Evolutionary conservation across 2,113 vertebrate species (phyloP).

Genomic region (Setophaga coronata): DNA sequence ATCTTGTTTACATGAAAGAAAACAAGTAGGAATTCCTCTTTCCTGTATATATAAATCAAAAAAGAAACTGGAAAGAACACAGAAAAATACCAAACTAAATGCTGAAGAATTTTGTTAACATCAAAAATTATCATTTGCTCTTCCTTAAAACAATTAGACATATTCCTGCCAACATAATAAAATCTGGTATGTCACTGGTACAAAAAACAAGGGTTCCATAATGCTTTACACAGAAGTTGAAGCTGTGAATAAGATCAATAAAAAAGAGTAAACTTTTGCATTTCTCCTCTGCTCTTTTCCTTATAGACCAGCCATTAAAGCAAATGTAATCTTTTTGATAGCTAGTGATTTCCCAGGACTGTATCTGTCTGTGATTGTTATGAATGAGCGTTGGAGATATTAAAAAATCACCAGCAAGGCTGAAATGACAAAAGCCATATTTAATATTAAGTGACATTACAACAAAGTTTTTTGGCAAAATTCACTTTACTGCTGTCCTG

Average conservation of each 20-base stretch:
- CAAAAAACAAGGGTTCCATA: neutral
- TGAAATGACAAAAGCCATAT: neutral
- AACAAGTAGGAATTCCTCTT: neutral
- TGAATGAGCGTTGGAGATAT: neutral
- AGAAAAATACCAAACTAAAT: neutral
- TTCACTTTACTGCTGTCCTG: no score
- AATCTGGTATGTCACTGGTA: neutral
- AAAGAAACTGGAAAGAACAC: neutral
- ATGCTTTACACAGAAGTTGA: neutral
- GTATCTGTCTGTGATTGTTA: neutral
- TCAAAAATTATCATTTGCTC: neutral
- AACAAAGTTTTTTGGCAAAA: accelerated
- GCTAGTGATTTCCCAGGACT: neutral
- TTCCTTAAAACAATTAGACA: neutral
- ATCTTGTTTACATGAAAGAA: neutral
- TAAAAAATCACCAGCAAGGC: neutral
- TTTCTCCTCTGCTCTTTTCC: neutral
- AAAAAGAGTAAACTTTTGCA: neutral
- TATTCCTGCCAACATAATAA: neutral
- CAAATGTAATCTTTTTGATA: neutral
- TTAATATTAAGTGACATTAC: accelerated
- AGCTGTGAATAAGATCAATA: neutral
- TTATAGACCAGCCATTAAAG: neutral
- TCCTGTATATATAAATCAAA: neutral
- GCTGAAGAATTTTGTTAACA: neutral